Evolutionary conservation across 2,113 vertebrate species (phyloP), one percentile per base, ranked within the genome.

Genomic region (Egretta garzetta): DNA sequence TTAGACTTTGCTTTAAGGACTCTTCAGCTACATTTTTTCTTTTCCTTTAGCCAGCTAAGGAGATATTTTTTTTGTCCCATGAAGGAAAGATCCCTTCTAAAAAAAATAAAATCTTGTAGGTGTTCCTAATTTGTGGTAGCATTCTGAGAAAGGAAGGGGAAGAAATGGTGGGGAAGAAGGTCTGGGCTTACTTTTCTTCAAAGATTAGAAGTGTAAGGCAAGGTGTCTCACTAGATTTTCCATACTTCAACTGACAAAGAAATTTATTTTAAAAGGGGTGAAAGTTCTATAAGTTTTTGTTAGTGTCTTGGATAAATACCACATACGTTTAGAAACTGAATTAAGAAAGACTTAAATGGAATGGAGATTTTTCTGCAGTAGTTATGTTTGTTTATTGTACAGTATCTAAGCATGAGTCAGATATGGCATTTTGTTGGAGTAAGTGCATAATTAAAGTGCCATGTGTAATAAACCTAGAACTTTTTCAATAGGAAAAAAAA

Each of bases 381-480:
- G 75, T 93, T 55, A 13, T 71, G 1, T 21, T 30, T 74, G 63
- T 52, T 70, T 70, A 66, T 62, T 45, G 12, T 80, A 37, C 28
- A 59, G 39, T 41, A 6, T 80, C 63, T 95, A 82, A 95, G 73
- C 9, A 30, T 67, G 60, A 86, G 28, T 68, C n/a, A 92, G 43
- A 86, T 68, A 35, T 53, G 14, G 39, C 49, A 75, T 88, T 96
- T 92, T 16, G 6, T 13, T 96, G 41, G n/a, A 74, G 76, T 64
- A 86, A 94, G 83, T 52, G n/a, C 37, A 70, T 95, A 93, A 94
- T 86, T 95, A 87, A 97, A 93, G 9, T 33, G n/a, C 55, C 88
- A 10, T 20, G n/a, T 85, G 9, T 86, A 83, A 56, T 72, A 93
- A 94, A 83, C 74, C 47, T 41, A 93, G 37, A 80, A 67, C 14